Evolutionary conservation across 2,888 invertebrate genomes (phyloP), one percentile per base, ranked within the genome.

Genomic region (Girardia tigrina): DNA sequence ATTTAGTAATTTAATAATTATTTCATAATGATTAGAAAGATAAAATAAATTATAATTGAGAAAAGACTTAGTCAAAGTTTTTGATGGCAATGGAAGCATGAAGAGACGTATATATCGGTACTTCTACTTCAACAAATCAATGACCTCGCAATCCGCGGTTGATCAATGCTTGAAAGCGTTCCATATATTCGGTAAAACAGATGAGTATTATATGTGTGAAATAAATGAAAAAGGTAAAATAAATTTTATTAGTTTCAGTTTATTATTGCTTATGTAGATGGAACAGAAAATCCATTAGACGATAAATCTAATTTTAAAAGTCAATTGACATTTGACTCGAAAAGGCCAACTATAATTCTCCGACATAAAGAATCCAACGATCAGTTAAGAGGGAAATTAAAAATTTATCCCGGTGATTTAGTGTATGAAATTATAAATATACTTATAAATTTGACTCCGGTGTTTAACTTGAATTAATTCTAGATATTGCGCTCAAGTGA

Each of bases 291-390:
- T 29, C 70, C 69, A 20, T 71, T 76, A 26, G 77, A 76, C 26
- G 76, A 77, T 20, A 70, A 69, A n/a, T 28, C 28, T 14, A 76
- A 76, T 26, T 76, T 76, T 26, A 56, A 77, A 26, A 29, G 27
- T 26, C 77, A 76, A 28, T 71, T 76, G 69, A 69, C 28, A 26
- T 76, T 91, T 80, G 97, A 95, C 82, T 94, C 94, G 81, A 94
- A 94, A 86, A 88, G 95, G 83, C 94, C 94, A 77, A 94, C 94
- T 78, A 89, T 97, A 79, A 94, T 93, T 86, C 88, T 98, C 79
- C 89, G 97, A 79, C 94, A 94, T 87, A 89, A 89, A 85, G 91
- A 90, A 84, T 29, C 75, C 6, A 89, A 89, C 80, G 91, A 92
- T 84, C 89, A 89, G 78, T 90, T 91, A 79, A 88, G 88, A 79